Conservation (phyloP, 2,888 invertebrate genomes). For the Leucoma salicis region DNA sequence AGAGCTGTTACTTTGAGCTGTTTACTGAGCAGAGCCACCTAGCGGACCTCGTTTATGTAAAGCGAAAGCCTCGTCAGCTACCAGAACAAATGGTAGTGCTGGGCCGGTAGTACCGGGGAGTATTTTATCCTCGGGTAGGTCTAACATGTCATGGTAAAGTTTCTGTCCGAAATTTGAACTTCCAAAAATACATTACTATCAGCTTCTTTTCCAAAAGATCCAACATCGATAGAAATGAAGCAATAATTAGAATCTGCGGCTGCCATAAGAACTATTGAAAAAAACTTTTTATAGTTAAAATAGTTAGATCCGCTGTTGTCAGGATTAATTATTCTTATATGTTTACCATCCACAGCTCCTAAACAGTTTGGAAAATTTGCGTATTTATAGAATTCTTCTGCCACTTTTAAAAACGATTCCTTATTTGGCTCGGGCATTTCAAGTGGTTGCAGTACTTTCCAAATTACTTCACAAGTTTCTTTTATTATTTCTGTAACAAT, state of each 20-base stretch:
- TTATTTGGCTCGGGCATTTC: slow-evolving; percentile 9
- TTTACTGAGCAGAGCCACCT: too few relatives aligned
- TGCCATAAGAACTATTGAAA: slow-evolving; percentile 16
- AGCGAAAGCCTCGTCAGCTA: slow-evolving; percentile 27
- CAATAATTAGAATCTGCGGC: slow-evolving; percentile 18
- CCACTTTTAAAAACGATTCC: slow-evolving; percentile 4
- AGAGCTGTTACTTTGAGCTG: too few relatives aligned
- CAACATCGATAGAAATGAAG: slow-evolving; percentile 15
- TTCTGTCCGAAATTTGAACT: slow-evolving; percentile 1
- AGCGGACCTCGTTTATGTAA: slow-evolving; percentile 17
- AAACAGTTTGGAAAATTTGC: slow-evolving; percentile 22
- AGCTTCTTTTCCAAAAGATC: slow-evolving; percentile 15
- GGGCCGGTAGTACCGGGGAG: slow-evolving; percentile 4
- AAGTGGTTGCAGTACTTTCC: slow-evolving; percentile 10
- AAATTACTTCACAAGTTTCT: slow-evolving; percentile 12
- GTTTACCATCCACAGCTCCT: slow-evolving; percentile 19
- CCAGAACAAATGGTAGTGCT: slow-evolving; percentile 6
- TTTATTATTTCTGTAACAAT: slow-evolving; percentile 11
- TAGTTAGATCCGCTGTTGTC: slow-evolving; percentile 18
- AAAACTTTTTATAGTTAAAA: slow-evolving; percentile 21
- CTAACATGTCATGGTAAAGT: slow-evolving; percentile 8
- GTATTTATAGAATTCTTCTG: slow-evolving; percentile 5
- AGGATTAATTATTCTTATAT: slow-evolving; percentile 21
- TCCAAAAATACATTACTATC: slow-evolving; percentile 7
- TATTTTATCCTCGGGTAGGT: slow-evolving; percentile 9